phyloP scores from a whole-genome alignment of 2,888 invertebrate species.

The Leptarthrus brevirostris region DNA sequence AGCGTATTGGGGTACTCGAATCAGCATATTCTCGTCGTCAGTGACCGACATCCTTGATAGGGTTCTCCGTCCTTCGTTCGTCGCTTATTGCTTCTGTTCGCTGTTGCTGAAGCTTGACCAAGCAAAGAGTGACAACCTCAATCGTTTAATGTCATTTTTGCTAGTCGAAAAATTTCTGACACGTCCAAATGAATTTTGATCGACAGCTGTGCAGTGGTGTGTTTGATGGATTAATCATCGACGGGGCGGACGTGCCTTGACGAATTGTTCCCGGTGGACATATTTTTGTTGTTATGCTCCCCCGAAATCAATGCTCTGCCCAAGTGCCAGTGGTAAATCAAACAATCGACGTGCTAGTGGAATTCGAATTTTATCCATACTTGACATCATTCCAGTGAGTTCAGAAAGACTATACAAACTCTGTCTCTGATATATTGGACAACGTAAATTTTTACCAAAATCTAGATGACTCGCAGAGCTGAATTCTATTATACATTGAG shows the following conservation, averaged over 20 bases:
- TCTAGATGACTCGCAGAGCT: too few species aligned
- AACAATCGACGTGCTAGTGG: constrained; percentile 18
- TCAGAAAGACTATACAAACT: too few species aligned
- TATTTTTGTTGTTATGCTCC: neutral
- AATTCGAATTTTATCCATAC: constrained; percentile 8
- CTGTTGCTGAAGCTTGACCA: neutral
- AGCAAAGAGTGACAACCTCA: neutral
- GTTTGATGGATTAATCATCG: constrained; percentile 45
- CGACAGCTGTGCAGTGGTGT: constrained; percentile 34
- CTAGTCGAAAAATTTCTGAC: constrained; percentile 41
- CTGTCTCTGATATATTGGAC: too few species aligned
- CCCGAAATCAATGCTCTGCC: neutral
- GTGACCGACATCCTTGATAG: neutral
- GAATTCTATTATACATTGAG: too few species aligned
- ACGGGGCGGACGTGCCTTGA: constrained; percentile 25
- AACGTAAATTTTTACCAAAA: too few species aligned
- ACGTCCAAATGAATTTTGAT: constrained; percentile 48
- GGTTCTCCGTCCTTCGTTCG: neutral
- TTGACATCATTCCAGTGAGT: neutral
- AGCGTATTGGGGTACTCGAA: neutral
- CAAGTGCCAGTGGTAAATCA: constrained; percentile 24
- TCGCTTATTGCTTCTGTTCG: neutral
- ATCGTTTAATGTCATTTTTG: constrained; percentile 43
- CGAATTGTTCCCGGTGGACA: constrained; percentile 2
- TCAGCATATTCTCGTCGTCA: constrained; percentile 10